A percentile compares a stretch with the other conserved stretches of the same genome.
Conservation (phyloP, 2,113 vertebrate genomes). For the Tragelaphus strepsiceros region DNA sequence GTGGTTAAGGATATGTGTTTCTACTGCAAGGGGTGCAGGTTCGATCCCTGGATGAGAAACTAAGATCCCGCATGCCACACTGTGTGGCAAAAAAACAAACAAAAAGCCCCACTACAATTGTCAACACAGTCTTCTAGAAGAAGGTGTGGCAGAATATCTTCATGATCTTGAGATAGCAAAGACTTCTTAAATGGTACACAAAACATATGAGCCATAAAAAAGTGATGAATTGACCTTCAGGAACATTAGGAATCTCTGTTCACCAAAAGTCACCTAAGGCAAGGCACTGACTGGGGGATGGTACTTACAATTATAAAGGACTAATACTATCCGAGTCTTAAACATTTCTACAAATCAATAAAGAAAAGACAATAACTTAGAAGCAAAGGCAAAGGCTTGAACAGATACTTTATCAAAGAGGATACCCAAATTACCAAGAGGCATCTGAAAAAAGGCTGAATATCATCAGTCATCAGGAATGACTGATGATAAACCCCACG, state of each 20-base stretch:
- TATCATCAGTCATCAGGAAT: neutral
- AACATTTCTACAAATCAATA: neutral
- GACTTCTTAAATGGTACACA: neutral
- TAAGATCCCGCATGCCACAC: neutral
- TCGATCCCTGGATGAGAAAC: neutral
- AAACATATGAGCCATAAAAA: neutral
- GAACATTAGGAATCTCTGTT: neutral
- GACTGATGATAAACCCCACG: neutral
- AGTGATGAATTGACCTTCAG: neutral
- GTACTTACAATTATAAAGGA: neutral
- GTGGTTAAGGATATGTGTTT: neutral
- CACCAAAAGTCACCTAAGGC: neutral
- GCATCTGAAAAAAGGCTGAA: neutral
- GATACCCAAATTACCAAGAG: neutral
- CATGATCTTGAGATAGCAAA: neutral
- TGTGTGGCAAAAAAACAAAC: neutral
- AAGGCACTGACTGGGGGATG: neutral
- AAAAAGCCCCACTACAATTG: neutral
- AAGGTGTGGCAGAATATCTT: neutral
- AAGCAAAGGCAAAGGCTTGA: neutral
- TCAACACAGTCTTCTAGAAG: neutral
- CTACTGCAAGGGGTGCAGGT: neutral
- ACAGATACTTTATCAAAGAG: neutral
- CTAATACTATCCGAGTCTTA: fast-evolving
- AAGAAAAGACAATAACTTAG: neutral